Evolutionary conservation across 2,797 vertebrate genomes (phyloP).

Genomic region (Sardinella longiceps): DNA sequence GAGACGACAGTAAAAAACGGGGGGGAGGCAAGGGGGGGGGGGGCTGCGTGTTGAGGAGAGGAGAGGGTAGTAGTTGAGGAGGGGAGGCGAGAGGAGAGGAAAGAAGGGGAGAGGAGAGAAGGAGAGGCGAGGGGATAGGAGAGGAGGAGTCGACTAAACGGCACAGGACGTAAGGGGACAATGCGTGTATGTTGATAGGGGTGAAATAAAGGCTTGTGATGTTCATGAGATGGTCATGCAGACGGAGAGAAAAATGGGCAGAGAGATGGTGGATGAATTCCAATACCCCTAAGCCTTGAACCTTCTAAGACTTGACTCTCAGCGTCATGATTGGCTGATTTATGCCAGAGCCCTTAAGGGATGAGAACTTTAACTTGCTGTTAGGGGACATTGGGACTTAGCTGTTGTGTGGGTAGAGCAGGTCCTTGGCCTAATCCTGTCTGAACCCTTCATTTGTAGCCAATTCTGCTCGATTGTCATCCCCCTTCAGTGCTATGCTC

Average conservation of each 20-base stretch:
- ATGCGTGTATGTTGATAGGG: not conserved
- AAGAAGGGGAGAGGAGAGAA: not conserved
- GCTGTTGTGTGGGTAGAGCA: not conserved
- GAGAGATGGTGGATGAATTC: not conserved
- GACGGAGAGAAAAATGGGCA: not conserved
- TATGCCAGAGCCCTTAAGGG: no score
- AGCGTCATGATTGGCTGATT: no score
- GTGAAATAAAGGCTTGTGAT: not conserved
- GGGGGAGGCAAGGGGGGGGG: not conserved
- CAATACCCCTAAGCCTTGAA: no score
- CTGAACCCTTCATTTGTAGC: not conserved
- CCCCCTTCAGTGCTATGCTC: no score
- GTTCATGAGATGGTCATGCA: not conserved
- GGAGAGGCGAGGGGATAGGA: not conserved
- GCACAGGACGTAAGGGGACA: not conserved
- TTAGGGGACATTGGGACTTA: no score
- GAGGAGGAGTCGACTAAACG: not conserved
- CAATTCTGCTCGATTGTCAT: no score
- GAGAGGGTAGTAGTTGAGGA: no score
- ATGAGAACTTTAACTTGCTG: no score
- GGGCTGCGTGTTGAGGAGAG: no score
- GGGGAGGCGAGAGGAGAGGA: not conserved
- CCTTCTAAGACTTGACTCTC: no score
- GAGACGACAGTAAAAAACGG: not conserved
- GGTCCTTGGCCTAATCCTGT: not conserved